Base-by-base conservation (phyloP, 2,113 vertebrate genomes). In the Tragelaphus strepsiceros region DNA sequence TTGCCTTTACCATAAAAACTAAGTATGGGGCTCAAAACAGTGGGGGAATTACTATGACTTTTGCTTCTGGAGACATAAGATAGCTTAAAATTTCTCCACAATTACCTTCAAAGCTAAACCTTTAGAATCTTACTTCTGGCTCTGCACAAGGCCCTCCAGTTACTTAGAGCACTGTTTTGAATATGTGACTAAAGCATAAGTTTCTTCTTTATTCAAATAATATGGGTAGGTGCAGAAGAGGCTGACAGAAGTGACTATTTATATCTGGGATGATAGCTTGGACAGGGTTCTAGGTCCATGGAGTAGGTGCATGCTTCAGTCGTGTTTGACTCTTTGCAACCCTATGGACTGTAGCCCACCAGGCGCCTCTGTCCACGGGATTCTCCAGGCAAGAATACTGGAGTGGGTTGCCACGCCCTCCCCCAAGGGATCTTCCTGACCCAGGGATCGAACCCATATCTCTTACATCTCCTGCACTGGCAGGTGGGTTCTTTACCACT, bases 1-100 rank as follows among this genome's bases (percentile, higher is more conserved):
- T 9, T 87, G n/a, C 88, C 90, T 96, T 89, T 96, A 83, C 51
- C 67, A 62, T 2, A 88, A 49, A 95, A 97, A 93, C 56, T 71
- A 95, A 95, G 39, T 28, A 93, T 91, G 56, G 43, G 19, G 49
- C n/a, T 91, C 87, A 59, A 87, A 92, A 80, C n/a, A 28, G 49
- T 51, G 19, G 53, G 22, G 7, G 4, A 22, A 67, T 71, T 94
- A 94, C 35, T 62, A 96, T 91, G 62, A 24, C 71, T 80, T 53
- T 0, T 80, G 81, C 3, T 80, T 64, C 88, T 22, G 74, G 35
- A 78, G 35, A 94, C 21, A 0, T 67, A 71, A 77, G 80, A 49
- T 6, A 35, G 19, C 56, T 56, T 64, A 96, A 82, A 90, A 94
- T 39, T 56, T 96, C 39, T 93, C 49, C 92, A 96, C 26, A 93